A percentile compares a stretch with the other conserved stretches of the same genome.
These are phyloP conservation scores for Sarcophaga variegata DNA, from an alignment of 2,888 invertebrate species.

Conservation along the genomic window DNA sequence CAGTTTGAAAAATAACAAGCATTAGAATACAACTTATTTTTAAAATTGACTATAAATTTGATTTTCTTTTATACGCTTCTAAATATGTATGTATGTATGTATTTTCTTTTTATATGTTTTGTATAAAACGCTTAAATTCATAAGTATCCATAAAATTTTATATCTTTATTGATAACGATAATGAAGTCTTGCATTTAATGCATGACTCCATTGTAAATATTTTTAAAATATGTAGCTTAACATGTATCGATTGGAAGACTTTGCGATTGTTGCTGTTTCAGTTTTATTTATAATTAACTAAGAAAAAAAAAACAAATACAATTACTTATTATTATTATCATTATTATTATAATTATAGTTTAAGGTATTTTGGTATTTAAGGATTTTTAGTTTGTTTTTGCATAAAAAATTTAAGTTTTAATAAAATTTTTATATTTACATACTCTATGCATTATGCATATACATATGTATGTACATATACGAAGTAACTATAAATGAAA, in stretches of 20 bases:
- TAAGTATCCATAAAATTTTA: slow-evolving; percentile 28
- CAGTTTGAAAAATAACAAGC: slow-evolving; percentile 35
- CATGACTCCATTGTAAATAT: slow-evolving; percentile 14
- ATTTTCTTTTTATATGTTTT: slow-evolving; percentile 16
- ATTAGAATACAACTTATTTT: slow-evolving; percentile 41
- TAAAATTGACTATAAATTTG: slow-evolving; percentile 66
- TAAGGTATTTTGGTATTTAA: slow-evolving; percentile 65
- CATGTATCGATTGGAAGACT: slow-evolving; percentile 69
- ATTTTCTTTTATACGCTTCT: slow-evolving; percentile 25
- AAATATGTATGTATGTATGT: slow-evolving; percentile 51
- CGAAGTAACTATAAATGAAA: too few relatives aligned
- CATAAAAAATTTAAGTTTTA: slow-evolving; percentile 16
- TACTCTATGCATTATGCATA: too few relatives aligned
- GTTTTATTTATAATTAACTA: slow-evolving; percentile 20
- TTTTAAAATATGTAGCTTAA: slow-evolving; percentile 19
- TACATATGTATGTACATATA: too few relatives aligned
- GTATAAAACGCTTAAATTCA: slow-evolving; percentile 38
- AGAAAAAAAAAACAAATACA: slow-evolving; percentile 16
- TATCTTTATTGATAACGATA: neutral
- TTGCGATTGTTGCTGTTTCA: slow-evolving; percentile 71
- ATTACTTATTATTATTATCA: neutral
- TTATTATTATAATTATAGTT: neutral
- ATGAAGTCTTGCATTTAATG: neutral
- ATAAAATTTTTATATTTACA: neutral
- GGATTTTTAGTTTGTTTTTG: slow-evolving; percentile 39